Percentiles rank a stretch among this genome's conserved stretches.
Conservation (phyloP, 2,113 vertebrate species). For the Callionymus lyra region DNA sequence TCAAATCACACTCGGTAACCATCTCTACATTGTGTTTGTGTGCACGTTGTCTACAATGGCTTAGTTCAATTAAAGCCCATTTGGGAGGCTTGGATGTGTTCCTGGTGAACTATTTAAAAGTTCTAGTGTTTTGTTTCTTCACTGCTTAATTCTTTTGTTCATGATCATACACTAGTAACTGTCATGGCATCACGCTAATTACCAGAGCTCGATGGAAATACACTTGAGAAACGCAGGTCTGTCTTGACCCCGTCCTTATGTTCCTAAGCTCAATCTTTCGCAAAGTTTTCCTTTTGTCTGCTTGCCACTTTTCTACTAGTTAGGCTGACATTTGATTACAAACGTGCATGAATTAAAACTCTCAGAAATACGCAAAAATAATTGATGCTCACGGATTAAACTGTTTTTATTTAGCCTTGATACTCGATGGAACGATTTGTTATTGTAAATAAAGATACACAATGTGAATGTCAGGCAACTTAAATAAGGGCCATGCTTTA, state of each 20-base stretch:
- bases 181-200: conserved; percentile 29
- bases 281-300: conserved; percentile 15
- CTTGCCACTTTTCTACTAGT: not conserved
- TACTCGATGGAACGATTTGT: too few species aligned
- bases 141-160: conserved; percentile 25
- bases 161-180: conserved; percentile 16
- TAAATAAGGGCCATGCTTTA: too few species aligned
- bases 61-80: conserved; percentile 39
- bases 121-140: conserved; percentile 7
- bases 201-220: conserved; percentile 13
- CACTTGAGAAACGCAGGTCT: conserved; percentile 13
- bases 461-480: too few species aligned
- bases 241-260: conserved; percentile 14
- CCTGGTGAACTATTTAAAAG: conserved; percentile 21
- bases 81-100: conserved; percentile 32
- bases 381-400: too few species aligned
- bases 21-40: conserved; percentile 39
- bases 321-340: too few species aligned
- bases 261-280: conserved; percentile 7
- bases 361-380: too few species aligned
- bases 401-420: too few species aligned
- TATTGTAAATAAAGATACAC: too few species aligned
- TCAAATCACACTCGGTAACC: conserved; percentile 63
- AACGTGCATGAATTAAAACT: too few species aligned
- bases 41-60: conserved; percentile 25